These are phyloP conservation scores for Halcyon chelicuti DNA, from an alignment of 2,797 vertebrate genomes.

Conservation along the genomic window DNA sequence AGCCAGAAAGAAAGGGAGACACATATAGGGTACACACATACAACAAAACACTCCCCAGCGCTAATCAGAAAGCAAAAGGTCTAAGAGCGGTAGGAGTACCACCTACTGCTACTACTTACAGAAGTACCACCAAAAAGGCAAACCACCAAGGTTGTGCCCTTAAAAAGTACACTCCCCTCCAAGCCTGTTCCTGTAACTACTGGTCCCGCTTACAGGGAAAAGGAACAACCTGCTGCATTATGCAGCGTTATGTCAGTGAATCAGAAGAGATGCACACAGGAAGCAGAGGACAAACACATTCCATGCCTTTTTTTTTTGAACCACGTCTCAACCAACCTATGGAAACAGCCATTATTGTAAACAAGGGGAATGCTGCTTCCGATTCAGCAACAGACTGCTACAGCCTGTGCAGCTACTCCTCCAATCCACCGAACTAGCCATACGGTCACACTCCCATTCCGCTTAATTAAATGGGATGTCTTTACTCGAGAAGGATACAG, in stretches of 20 bases:
- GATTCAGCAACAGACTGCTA: neutral
- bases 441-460: neutral
- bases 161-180: neutral
- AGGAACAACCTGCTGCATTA: neutral
- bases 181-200: neutral
- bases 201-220: neutral
- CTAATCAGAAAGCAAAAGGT: neutral
- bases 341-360: neutral
- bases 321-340: neutral
- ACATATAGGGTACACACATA: neutral
- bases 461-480: neutral
- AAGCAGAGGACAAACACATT: rapidly evolving
- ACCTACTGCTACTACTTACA: neutral
- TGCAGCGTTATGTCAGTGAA: neutral
- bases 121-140: neutral
- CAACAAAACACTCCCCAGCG: neutral
- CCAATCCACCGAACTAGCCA: neutral
- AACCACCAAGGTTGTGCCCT: neutral
- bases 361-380: neutral
- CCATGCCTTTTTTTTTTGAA: neutral
- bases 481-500: neutral
- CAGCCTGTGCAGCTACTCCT: rapidly evolving
- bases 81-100: neutral
- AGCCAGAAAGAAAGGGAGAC: neutral
- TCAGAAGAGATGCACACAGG: neutral